Evolutionary conservation across 2,888 invertebrate species (phyloP).

Genomic region (Spisula subtruncata): DNA sequence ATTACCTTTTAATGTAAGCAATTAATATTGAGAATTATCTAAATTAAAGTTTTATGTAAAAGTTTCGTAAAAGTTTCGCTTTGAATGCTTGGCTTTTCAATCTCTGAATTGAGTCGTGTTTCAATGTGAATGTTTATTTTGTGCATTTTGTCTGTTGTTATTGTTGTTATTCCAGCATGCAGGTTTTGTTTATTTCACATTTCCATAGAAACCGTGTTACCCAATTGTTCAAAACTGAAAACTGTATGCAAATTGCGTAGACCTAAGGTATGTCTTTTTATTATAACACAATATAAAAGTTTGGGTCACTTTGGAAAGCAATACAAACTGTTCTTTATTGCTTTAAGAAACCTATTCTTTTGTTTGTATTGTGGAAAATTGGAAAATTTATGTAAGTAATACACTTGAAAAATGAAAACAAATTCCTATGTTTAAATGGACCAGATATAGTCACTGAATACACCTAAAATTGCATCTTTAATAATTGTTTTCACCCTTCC

Average conservation of each 20-base stretch:
- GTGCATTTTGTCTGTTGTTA: conserved; percentile 24
- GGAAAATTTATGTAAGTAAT: too few species aligned
- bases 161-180: conserved; percentile 45
- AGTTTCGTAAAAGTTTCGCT: neutral
- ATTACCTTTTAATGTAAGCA: too few species aligned
- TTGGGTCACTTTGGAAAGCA: neutral
- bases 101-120: neutral
- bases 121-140: conserved; percentile 21
- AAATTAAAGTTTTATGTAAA: neutral
- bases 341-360: too few species aligned
- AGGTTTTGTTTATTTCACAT: conserved; percentile 14
- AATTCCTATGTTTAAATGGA: too few species aligned
- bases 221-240: neutral
- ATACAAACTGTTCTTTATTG: too few species aligned
- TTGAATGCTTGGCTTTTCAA: neutral
- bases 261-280: conserved; percentile 23
- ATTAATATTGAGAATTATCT: too few species aligned
- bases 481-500: too few species aligned
- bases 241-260: neutral
- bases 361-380: too few species aligned
- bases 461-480: too few species aligned
- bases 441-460: too few species aligned
- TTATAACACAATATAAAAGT: neutral
- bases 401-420: too few species aligned
- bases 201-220: conserved; percentile 12